Base-by-base conservation (phyloP, 2,113 vertebrate species). In the Cygnus buccinator region DNA sequence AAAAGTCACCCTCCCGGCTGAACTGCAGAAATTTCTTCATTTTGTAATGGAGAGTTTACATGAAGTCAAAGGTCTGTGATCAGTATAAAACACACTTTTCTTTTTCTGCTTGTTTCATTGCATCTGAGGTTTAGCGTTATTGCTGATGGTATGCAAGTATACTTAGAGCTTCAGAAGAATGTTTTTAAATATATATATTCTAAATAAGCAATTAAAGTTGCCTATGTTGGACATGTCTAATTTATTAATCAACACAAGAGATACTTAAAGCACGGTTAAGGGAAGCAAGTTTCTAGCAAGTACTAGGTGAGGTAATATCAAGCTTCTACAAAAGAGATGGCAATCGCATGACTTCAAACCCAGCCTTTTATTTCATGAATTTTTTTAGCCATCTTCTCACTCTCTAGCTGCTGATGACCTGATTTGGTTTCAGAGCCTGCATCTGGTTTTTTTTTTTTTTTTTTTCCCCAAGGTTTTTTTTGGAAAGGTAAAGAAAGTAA, bases 281-380 rank as follows among this genome's bases (percentile, higher is more conserved):
- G 20, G 75, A 50, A 79, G 39, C 2, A 62, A 37, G 2, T 62
- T 85, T 73, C 41, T 58, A 9, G 10, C 43, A 23, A 3, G 2
- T 33, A 5, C 22, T 52, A 15, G 6, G 20, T 22, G 8, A 54
- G 33, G 20, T 35, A 7, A 41, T 48, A 65, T 63, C 19, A 15
- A 78, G 19, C n/a, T 39, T 10, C 26, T 68, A 74, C 55, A 28
- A 59, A 67, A 6, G 37, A 71, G 41, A 14, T 11, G 86, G 54
- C 2, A 5, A 31, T 8, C 13, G 26, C 52, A 20, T 0, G 0
- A 12, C 37, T 81, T 65, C 68, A 58, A 55, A 84, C 19, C 46
- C 31, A 50, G 10, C 8, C 3, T 62, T 73, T 50, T 79, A 37
- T 22, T 86, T 44, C n/a, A 11, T 11, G 39, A 21, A 39, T 26